Evolutionary conservation across 2,888 invertebrate genomes (phyloP).

Genomic region (Kryphioiulus occultus): DNA sequence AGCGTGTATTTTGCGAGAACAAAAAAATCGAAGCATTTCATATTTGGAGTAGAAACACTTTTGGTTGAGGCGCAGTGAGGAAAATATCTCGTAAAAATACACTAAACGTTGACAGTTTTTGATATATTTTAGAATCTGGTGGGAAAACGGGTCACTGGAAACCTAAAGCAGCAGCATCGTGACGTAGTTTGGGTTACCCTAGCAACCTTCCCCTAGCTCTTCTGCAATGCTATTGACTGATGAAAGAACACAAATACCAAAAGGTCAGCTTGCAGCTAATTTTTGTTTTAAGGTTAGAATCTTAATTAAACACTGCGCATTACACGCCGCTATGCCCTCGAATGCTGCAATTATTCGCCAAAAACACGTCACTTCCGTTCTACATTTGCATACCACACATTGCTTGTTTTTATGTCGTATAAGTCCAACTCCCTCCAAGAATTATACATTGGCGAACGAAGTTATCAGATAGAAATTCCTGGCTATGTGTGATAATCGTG

Average conservation of each 20-base stretch:
- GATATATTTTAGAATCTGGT: conserved; percentile 18
- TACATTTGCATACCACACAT: background rate
- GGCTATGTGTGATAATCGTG: too few relatives aligned
- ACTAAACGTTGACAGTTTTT: conserved; percentile 31
- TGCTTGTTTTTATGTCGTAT: background rate
- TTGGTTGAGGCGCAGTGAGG: conserved; percentile 25
- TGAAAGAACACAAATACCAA: background rate
- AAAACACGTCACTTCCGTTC: background rate
- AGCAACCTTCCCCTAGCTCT: conserved; percentile 24
- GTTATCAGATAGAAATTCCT: too few relatives aligned
- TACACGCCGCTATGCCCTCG: background rate
- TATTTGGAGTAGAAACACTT: conserved; percentile 42
- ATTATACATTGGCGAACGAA: background rate
- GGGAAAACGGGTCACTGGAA: conserved; percentile 25
- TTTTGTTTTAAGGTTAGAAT: conserved; percentile 29
- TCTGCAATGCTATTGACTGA: conserved; percentile 25
- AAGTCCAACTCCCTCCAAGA: background rate
- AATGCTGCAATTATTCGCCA: background rate
- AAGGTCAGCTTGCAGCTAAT: conserved; percentile 26
- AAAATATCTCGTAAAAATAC: conserved; percentile 31
- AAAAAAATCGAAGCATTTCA: conserved; percentile 17
- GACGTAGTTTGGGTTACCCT: conserved; percentile 26
- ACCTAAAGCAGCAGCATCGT: background rate
- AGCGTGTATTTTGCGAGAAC: background rate
- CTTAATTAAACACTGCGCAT: conserved; percentile 41